A percentile compares a stretch with the other conserved stretches of the same genome.
Conservation (phyloP, 2,888 invertebrate genomes). For the Napeogenes inachia region DNA sequence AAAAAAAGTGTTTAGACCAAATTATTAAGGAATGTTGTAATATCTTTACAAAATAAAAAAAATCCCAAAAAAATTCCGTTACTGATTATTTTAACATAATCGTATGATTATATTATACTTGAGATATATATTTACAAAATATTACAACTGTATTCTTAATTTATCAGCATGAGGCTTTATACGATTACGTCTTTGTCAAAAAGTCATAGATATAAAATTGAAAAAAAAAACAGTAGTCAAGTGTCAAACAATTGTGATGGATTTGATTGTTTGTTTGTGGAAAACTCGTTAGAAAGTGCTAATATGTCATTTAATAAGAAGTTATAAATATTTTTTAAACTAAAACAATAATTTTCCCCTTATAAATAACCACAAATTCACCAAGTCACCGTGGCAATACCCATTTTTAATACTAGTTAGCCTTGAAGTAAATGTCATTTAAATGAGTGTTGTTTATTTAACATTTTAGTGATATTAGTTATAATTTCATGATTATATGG, state of each 20-base stretch:
- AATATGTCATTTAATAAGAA: slow-evolving; percentile 45
- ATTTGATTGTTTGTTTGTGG: slow-evolving; percentile 72
- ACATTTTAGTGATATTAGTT: slow-evolving; percentile 72
- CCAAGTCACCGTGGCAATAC: slow-evolving; percentile 54
- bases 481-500: slow-evolving; percentile 73
- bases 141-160: too few relatives aligned
- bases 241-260: slow-evolving; percentile 71
- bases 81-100: too few relatives aligned
- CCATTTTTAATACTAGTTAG: slow-evolving; percentile 67
- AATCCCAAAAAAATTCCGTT: too few relatives aligned
- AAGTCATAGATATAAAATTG: slow-evolving; percentile 6
- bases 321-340: slow-evolving; percentile 38
- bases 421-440: slow-evolving; percentile 77
- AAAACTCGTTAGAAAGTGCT: slow-evolving; percentile 69
- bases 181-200: background rate
- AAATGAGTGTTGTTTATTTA: slow-evolving; percentile 77
- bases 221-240: slow-evolving; percentile 29
- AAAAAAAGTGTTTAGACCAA: too few relatives aligned
- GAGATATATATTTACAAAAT: too few relatives aligned
- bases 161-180: background rate
- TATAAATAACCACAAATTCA: slow-evolving; percentile 37
- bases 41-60: too few relatives aligned
- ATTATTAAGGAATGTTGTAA: too few relatives aligned
- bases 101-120: too few relatives aligned
- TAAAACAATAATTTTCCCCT: slow-evolving; percentile 39